These are phyloP conservation scores for Arrhamphus sclerolepis DNA, from an alignment of 2,797 vertebrate species.

Conservation along the genomic window DNA sequence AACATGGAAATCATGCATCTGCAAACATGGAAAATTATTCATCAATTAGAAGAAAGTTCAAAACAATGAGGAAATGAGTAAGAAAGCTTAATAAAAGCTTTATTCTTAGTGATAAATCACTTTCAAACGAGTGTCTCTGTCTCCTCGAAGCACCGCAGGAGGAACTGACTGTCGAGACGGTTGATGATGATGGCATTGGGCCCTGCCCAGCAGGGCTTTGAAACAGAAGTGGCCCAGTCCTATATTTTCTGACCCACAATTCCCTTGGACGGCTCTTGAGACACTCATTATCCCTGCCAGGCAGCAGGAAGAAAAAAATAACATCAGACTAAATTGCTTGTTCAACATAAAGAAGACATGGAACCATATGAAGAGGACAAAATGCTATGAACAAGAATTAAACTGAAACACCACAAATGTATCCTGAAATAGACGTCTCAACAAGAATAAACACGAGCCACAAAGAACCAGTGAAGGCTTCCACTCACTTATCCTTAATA, in stretches of 20 bases:
- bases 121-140: slow-evolving; percentile 50
- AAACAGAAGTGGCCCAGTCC: slow-evolving; percentile 52
- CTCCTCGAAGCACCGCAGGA: slow-evolving; percentile 26
- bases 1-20: too few species aligned
- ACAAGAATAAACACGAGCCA: slow-evolving; percentile 34
- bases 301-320: not conserved
- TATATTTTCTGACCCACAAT: slow-evolving; percentile 72
- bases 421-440: slow-evolving; percentile 43
- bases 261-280: slow-evolving; percentile 48
- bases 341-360: slow-evolving; percentile 27
- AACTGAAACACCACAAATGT: slow-evolving; percentile 31
- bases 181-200: slow-evolving; percentile 39
- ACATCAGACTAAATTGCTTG: slow-evolving; percentile 27
- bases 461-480: slow-evolving; percentile 27
- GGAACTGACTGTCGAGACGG: slow-evolving; percentile 33
- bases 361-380: slow-evolving; percentile 24
- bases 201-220: slow-evolving; percentile 49
- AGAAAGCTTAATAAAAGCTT: not conserved
- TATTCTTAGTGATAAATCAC: not conserved
- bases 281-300: slow-evolving; percentile 36
- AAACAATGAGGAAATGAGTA: too few species aligned
- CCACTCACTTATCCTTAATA: slow-evolving; percentile 34
- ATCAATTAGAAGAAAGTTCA: too few species aligned
- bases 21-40: too few species aligned
- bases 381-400: slow-evolving; percentile 25